Conservation (phyloP, 2,888 invertebrate species). For the Eristalinus aeneus region DNA sequence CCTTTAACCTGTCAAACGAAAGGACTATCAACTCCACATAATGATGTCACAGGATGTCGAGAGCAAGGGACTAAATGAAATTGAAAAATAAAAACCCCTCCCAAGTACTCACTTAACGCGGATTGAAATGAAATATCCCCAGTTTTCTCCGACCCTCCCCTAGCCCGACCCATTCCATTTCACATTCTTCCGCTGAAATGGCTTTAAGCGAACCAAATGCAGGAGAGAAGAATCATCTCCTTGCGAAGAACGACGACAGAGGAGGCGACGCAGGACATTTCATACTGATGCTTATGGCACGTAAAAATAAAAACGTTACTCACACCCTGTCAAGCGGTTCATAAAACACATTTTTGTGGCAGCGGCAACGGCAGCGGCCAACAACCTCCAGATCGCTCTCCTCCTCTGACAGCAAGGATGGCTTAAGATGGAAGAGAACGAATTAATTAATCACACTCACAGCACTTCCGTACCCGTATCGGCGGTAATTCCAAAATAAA, state of each 20-base stretch:
- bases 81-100: slow-evolving; percentile 24
- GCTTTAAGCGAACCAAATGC: slow-evolving; percentile 32
- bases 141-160: too few species aligned
- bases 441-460: slow-evolving; percentile 63
- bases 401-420: background rate
- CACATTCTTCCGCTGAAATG: slow-evolving; percentile 28
- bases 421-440: slow-evolving; percentile 5
- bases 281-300: background rate
- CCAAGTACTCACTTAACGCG: slow-evolving; percentile 49
- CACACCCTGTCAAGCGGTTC: slow-evolving; percentile 17
- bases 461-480: slow-evolving; percentile 53
- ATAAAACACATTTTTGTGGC: slow-evolving; percentile 36
- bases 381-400: slow-evolving; percentile 16
- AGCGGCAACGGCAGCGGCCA: slow-evolving; percentile 24
- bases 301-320: slow-evolving; percentile 41
- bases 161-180: background rate
- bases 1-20: background rate
- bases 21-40: background rate
- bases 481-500: slow-evolving; percentile 61
- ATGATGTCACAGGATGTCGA: background rate
- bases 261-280: background rate
- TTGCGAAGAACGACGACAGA: slow-evolving; percentile 26
- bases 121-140: slow-evolving; percentile 53
- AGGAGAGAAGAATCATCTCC: background rate
- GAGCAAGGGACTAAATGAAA: background rate